Evolutionary conservation across 2,888 invertebrate genomes (phyloP).

Genomic region (Druceiella hillmani): DNA sequence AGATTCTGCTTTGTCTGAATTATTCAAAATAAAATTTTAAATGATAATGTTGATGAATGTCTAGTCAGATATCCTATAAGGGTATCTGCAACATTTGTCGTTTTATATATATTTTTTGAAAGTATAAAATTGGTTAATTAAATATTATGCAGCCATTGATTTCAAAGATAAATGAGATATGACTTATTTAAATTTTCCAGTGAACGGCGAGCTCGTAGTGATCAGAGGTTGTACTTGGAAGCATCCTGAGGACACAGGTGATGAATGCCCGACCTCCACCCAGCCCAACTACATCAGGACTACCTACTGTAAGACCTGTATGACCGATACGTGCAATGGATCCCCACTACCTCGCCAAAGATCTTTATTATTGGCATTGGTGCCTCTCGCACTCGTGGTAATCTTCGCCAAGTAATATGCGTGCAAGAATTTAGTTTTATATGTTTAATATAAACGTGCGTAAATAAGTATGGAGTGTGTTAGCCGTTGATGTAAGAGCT

Average conservation of each 20-base stretch:
- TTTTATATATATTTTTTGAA: too few species aligned
- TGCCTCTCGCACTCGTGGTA: too few species aligned
- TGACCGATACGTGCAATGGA: conserved; percentile 62
- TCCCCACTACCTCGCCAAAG: too few species aligned
- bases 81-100: neutral
- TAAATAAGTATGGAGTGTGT: too few species aligned
- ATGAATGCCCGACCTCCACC: conserved; percentile 44
- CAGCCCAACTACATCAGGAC: conserved; percentile 48
- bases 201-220: conserved; percentile 45
- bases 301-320: conserved; percentile 62
- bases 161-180: conserved; percentile 1
- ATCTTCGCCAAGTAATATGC: too few species aligned
- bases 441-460: too few species aligned
- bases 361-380: too few species aligned
- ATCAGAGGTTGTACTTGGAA: conserved; percentile 58
- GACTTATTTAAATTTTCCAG: conserved; percentile 34
- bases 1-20: neutral
- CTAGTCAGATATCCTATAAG: neutral
- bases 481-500: too few species aligned
- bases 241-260: conserved; percentile 46
- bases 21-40: neutral
- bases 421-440: too few species aligned
- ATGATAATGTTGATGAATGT: neutral
- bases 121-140: too few species aligned
- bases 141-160: neutral